Evolutionary conservation across 2,888 invertebrate genomes (phyloP).

Genomic region (Drosophila subsilvestris): DNA sequence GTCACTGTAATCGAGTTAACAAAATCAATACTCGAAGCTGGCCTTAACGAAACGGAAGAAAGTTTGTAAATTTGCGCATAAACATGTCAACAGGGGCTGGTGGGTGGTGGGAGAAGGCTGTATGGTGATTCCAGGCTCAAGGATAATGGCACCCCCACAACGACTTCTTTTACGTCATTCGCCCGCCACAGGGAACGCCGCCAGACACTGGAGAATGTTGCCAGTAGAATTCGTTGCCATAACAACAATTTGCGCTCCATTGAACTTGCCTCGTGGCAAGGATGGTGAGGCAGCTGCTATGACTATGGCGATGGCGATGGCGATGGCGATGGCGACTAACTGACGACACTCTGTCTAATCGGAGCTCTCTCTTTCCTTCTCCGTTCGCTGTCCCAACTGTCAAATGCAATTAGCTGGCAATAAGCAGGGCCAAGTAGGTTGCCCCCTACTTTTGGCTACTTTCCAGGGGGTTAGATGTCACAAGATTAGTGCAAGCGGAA

Average conservation of each 20-base stretch:
- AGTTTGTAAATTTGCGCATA: conserved; percentile 46
- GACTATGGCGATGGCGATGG: conserved; percentile 21
- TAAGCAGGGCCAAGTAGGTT: conserved; percentile 50
- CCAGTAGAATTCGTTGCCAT: conserved; percentile 34
- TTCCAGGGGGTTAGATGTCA: conserved; percentile 31
- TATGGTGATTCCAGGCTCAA: conserved; percentile 48
- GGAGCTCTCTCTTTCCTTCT: conserved; percentile 14
- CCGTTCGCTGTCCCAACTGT: background rate
- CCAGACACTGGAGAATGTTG: conserved; percentile 22
- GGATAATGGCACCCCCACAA: conserved; percentile 4
- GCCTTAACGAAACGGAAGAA: conserved; percentile 33
- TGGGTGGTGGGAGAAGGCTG: conserved; percentile 31
- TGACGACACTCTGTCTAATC: conserved; percentile 46
- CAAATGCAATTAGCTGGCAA: conserved; percentile 68
- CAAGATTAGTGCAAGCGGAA: conserved; percentile 50
- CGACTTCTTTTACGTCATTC: conserved; percentile 34
- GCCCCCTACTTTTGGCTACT: conserved; percentile 36
- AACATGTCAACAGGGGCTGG: conserved; percentile 41
- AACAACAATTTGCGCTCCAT: conserved; percentile 34
- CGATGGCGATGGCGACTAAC: conserved; percentile 39
- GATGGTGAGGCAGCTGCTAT: background rate
- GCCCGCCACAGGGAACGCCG: conserved; percentile 37
- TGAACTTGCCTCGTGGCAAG: conserved; percentile 22
- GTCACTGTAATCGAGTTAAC: conserved; percentile 41
- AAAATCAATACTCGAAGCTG: conserved; percentile 58